Evolutionary conservation across 2,888 invertebrate species (phyloP).

Genomic region (Macaria liturata): DNA sequence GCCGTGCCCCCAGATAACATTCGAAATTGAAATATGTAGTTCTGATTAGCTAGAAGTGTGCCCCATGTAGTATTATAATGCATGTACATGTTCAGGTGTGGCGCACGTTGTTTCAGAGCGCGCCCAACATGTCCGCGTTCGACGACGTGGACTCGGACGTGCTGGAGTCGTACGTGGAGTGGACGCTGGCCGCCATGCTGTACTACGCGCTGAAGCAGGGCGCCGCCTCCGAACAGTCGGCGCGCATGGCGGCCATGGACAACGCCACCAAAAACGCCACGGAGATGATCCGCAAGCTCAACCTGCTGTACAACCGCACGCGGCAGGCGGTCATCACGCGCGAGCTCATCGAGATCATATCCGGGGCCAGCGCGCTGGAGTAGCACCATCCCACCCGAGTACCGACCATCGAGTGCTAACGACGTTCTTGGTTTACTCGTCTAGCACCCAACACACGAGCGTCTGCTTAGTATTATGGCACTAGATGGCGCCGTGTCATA

Average conservation of each 20-base stretch:
- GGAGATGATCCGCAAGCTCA: constrained; percentile 90
- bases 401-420: too few relatives aligned
- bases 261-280: constrained; percentile 92
- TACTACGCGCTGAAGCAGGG: constrained; percentile 90
- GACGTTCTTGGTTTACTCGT: too few relatives aligned
- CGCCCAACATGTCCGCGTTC: constrained; percentile 86
- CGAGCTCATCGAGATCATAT: constrained; percentile 95
- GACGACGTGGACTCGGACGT: constrained; percentile 88
- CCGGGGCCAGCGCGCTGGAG: constrained; percentile 91
- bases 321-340: constrained; percentile 93
- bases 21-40: too few relatives aligned
- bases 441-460: too few relatives aligned
- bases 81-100: not conserved
- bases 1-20: too few relatives aligned
- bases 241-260: constrained; percentile 93
- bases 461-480: too few relatives aligned
- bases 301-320: constrained; percentile 89
- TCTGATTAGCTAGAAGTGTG: too few relatives aligned
- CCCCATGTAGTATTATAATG: too few relatives aligned
- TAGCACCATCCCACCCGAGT: too few relatives aligned
- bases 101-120: constrained; percentile 50
- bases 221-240: constrained; percentile 90
- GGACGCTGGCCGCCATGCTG: constrained; percentile 87
- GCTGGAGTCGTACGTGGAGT: constrained; percentile 88
- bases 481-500: too few relatives aligned